Conservation (phyloP, 2,797 vertebrate genomes). For the Triplophysa yarkandensis region DNA sequence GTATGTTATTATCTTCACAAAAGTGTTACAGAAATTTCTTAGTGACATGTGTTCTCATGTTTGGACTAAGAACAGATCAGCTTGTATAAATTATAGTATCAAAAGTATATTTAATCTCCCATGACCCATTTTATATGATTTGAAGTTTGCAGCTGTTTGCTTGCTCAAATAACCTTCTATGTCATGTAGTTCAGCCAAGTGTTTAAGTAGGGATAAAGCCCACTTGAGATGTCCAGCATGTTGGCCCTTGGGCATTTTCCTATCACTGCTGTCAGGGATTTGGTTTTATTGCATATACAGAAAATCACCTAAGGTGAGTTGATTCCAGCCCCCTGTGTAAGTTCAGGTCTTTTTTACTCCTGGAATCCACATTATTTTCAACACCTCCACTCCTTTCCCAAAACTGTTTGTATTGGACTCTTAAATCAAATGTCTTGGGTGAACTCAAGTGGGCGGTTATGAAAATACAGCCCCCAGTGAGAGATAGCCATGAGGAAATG, state of each 20-base stretch:
- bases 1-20: too few relatives aligned
- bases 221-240: not conserved
- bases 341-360: slow-evolving; percentile 45
- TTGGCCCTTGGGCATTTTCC: not conserved
- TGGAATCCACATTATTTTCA: slow-evolving; percentile 73
- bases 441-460: slow-evolving; percentile 78
- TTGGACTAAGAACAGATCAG: not conserved
- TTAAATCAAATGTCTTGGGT: slow-evolving; percentile 78
- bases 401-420: slow-evolving; percentile 77
- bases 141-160: not conserved
- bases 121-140: not conserved
- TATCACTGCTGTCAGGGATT: slow-evolving; percentile 1
- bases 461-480: slow-evolving; percentile 77
- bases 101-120: not conserved
- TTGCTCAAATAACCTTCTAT: not conserved
- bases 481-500: slow-evolving; percentile 77
- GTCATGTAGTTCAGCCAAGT: not conserved
- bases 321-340: slow-evolving; percentile 48
- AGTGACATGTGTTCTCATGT: not conserved
- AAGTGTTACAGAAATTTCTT: too few relatives aligned
- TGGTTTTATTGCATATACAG: slow-evolving; percentile 8
- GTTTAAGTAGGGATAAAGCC: not conserved
- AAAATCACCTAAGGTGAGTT: slow-evolving; percentile 62
- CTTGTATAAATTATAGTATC: not conserved
- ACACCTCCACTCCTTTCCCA: slow-evolving; percentile 65